Evolutionary conservation across 2,888 invertebrate species (phyloP).

Genomic region (Morpho achilles): DNA sequence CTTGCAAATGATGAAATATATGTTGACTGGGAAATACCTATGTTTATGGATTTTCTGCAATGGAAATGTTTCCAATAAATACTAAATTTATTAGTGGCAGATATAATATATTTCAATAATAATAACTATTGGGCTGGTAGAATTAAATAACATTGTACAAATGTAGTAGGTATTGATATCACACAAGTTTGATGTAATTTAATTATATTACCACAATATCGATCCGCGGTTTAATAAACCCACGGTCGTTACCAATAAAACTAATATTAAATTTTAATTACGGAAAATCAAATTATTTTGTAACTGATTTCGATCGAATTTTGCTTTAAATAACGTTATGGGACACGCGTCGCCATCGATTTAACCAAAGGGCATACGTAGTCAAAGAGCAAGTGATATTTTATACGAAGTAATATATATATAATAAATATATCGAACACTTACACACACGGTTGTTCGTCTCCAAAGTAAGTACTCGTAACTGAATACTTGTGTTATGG

Average conservation of each 20-base stretch:
- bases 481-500: too few species aligned
- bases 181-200: neutral
- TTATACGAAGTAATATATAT: neutral
- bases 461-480: too few species aligned
- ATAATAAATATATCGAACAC: too few species aligned
- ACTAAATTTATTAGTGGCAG: too few species aligned
- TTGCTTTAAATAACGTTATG: slow-evolving; percentile 39
- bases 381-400: slow-evolving; percentile 16
- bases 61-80: too few species aligned
- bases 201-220: slow-evolving; percentile 1
- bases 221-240: neutral
- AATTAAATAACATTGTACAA: too few species aligned
- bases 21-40: too few species aligned
- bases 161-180: neutral
- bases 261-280: slow-evolving; percentile 42
- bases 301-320: slow-evolving; percentile 47
- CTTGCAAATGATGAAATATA: too few species aligned
- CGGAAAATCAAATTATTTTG: slow-evolving; percentile 47
- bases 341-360: slow-evolving; percentile 34
- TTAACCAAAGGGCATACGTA: slow-evolving; percentile 41
- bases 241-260: slow-evolving; percentile 12
- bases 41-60: too few species aligned
- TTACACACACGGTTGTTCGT: too few species aligned
- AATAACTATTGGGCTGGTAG: too few species aligned
- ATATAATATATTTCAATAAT: too few species aligned